A percentile compares a stretch with the other conserved stretches of the same genome.
phyloP scores from a whole-genome alignment of 2,888 invertebrate genomes.

The Ectemnius lituratus region DNA sequence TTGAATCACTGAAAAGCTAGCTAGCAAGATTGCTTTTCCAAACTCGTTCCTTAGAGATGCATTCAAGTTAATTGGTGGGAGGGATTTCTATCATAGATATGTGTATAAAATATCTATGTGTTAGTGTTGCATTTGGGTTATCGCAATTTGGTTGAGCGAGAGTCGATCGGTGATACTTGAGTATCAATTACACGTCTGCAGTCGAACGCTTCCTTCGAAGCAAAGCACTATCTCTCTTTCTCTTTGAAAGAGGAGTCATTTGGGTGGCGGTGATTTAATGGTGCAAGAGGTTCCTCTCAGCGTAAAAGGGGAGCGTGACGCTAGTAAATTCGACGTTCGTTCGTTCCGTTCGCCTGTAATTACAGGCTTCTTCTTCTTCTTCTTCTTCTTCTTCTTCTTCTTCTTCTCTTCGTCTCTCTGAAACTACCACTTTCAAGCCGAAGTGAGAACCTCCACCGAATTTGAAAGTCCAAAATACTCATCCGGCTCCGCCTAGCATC shows the following conservation, averaged over 20 bases:
- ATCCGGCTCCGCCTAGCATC: background rate
- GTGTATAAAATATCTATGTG: too few relatives aligned
- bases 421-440: background rate
- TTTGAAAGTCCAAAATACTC: conserved; percentile 44
- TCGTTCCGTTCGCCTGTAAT: conserved; percentile 33
- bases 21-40: too few relatives aligned
- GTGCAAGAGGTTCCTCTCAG: conserved; percentile 24
- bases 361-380: conserved; percentile 19
- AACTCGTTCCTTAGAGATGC: too few relatives aligned
- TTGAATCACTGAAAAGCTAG: too few relatives aligned
- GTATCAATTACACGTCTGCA: conserved; percentile 1
- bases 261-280: conserved; percentile 6
- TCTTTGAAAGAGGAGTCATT: background rate
- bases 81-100: too few relatives aligned
- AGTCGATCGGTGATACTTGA: background rate
- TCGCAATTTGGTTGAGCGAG: background rate
- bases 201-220: background rate
- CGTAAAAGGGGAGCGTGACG: background rate
- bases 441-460: conserved; percentile 23
- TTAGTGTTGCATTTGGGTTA: background rate
- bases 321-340: conserved; percentile 31
- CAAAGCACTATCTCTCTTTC: background rate
- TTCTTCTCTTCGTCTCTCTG: background rate
- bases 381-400: too few relatives aligned
- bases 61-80: too few relatives aligned